Conservation (phyloP, 2,113 vertebrate genomes). For the Anthoscopus minutus region DNA sequence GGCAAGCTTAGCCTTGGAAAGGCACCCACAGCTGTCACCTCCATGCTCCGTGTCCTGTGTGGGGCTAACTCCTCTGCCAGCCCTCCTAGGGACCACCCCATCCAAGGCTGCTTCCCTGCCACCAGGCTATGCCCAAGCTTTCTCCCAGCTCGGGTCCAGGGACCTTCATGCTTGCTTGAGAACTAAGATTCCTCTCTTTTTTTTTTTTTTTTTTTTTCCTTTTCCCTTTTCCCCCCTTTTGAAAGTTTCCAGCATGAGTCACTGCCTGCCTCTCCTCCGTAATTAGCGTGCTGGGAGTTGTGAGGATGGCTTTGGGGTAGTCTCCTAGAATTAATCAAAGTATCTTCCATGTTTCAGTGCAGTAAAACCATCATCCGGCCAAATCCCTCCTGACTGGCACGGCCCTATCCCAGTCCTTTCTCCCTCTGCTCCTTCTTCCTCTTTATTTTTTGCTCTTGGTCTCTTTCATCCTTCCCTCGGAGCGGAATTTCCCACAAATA, state of each 20-base stretch:
- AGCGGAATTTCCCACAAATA: slow-evolving; percentile 12
- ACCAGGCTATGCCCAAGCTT: neutral
- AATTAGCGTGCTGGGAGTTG: slow-evolving; percentile 32
- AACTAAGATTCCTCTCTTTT: neutral
- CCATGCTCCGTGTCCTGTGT: neutral
- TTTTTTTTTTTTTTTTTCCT: neutral
- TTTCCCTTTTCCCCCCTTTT: neutral
- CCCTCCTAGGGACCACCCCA: neutral
- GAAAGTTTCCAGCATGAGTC: slow-evolving; percentile 66
- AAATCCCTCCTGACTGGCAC: slow-evolving; percentile 22
- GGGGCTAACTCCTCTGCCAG: neutral
- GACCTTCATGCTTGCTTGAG: neutral
- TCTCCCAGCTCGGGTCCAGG: accelerated
- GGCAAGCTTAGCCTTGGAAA: neutral
- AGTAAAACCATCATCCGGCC: slow-evolving; percentile 19
- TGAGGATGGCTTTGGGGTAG: slow-evolving; percentile 25
- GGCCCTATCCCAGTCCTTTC: neutral
- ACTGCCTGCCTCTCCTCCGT: slow-evolving; percentile 49
- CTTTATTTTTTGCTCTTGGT: neutral
- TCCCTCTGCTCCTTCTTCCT: neutral
- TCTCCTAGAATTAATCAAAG: slow-evolving; percentile 56
- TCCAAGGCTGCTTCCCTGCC: accelerated
- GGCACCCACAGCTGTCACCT: neutral
- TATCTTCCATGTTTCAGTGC: neutral
- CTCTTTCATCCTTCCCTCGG: neutral